Evolutionary conservation across 2,113 vertebrate genomes (phyloP), one percentile per base, ranked within the genome.

Genomic region (Thunnus thynnus): DNA sequence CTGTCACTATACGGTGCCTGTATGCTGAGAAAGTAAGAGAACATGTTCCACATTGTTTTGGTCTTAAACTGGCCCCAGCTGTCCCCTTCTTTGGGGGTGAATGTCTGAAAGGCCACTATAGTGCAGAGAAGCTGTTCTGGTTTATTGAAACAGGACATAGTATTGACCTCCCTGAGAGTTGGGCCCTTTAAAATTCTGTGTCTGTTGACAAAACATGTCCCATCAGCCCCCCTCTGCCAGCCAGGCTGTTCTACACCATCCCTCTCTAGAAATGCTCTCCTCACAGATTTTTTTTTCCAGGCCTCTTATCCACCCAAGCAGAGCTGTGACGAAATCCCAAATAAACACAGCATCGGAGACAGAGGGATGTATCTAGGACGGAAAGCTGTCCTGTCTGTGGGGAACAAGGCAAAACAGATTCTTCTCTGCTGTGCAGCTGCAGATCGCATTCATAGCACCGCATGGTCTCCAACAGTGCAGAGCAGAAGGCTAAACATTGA

Each of bases 371-470:
- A 78, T 82, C 75, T 77, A 44, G 71, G 73, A 75, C 78, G 88
- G 52, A 86, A 51, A 46, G 47, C 25, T 51, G 68, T 82, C 60
- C 62, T 56, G 32, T 17, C 88, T 78, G 85, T 80, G 85, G 86
- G 85, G 85, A 27, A 62, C 65, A 71, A 65, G 36, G 47, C 51
- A 88, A 91, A 91, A 88, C 86, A 90, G 32, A 87, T n/a, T 68
- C 6, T 44, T 68, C 25, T 78, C n/a, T 74, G 50, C 52, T 16
- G 52, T 67, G 76, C 85, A 86, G 85, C 85, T 86, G 85, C 61
- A 71, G 25, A 25, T 68, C 0, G 1, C 7, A 1, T 13, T 63
- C 63, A 14, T 13, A 68, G 25, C 52, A 80, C 66, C 60, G 47
- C 55, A 80, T 25, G 69, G 46, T 11, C 22, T 54, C 78, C 74